Conservation (phyloP, 2,113 vertebrate genomes). For the Dendrocopos noguchii region DNA sequence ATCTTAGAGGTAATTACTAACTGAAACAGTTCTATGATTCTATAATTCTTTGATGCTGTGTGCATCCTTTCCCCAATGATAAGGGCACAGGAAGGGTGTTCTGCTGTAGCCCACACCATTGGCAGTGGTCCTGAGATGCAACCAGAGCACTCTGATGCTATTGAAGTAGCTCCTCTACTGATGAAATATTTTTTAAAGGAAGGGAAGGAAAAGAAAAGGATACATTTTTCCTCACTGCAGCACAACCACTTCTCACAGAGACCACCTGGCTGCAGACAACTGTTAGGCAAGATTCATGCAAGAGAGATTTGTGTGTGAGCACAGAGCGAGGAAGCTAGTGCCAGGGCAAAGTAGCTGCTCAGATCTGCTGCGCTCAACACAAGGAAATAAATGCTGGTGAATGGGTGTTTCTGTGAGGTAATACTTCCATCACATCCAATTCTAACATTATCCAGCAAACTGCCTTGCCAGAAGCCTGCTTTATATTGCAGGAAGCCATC, state of each 20-base stretch:
- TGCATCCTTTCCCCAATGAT: neutral
- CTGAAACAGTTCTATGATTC: no score
- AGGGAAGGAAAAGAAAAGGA: neutral
- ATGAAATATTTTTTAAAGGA: neutral
- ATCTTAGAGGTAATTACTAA: no score
- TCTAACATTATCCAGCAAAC: neutral
- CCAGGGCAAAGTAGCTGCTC: neutral
- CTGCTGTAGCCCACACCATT: neutral
- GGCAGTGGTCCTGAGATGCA: neutral
- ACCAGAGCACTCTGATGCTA: neutral
- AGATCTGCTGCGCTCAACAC: neutral
- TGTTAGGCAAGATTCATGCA: neutral
- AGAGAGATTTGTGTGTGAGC: neutral
- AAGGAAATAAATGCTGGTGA: neutral
- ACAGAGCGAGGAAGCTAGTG: neutral
- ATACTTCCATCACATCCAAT: neutral
- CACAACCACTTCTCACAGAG: neutral
- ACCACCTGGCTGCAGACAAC: neutral
- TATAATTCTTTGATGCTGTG: no score
- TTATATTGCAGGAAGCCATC: slow-evolving; percentile 21
- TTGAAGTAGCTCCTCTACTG: neutral
- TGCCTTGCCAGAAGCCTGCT: slow-evolving; percentile 31
- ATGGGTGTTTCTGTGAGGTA: neutral
- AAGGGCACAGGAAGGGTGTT: neutral
- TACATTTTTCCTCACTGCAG: neutral